Evolutionary conservation across 1,140 invertebrate genomes (phyloP).

Genomic region (Aphis gossypii): DNA sequence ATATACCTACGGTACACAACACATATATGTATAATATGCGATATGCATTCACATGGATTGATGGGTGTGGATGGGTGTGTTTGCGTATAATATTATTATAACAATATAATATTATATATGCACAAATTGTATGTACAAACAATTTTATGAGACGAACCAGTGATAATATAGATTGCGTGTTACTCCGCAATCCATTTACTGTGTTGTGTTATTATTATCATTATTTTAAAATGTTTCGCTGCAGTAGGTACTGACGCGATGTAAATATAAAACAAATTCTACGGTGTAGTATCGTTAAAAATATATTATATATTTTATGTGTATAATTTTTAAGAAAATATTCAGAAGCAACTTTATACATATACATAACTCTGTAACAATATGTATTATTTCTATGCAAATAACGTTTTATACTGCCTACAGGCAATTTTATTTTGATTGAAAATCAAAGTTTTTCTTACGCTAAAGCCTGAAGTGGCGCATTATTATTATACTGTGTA

Average conservation of each 20-base stretch:
- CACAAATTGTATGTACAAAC: not conserved
- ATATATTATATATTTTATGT: not conserved
- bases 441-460: not conserved
- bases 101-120: not conserved
- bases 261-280: not conserved
- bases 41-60: not conserved
- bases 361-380: not conserved
- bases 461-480: not conserved
- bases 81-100: not conserved
- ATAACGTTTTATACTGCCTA: not conserved
- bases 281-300: not conserved
- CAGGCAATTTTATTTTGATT: not conserved
- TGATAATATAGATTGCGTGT: not conserved
- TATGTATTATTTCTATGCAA: not conserved
- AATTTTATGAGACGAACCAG: not conserved
- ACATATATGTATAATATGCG: not conserved
- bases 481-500: not conserved
- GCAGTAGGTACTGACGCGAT: not conserved
- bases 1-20: not conserved
- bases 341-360: not conserved
- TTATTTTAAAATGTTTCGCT: not conserved
- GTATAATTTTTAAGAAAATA: not conserved
- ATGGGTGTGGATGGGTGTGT: not conserved
- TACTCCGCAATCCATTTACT: not conserved
- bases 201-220: not conserved